These are phyloP conservation scores for Cromileptes altivelis DNA, from an alignment of 2,113 vertebrate genomes.

Conservation along the genomic window DNA sequence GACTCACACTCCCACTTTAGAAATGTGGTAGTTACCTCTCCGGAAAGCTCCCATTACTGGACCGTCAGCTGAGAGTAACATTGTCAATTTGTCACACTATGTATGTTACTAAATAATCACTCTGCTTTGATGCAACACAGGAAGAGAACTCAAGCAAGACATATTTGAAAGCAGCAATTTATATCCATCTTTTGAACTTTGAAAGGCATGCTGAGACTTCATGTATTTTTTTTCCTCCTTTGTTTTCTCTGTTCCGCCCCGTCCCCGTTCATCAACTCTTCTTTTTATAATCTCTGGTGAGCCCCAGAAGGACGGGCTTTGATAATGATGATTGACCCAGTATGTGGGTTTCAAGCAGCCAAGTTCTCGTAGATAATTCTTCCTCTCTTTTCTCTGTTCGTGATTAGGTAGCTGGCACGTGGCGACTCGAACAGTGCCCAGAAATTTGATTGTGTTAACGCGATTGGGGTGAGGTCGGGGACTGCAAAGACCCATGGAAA, in stretches of 20 bases:
- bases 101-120: constrained; percentile 42
- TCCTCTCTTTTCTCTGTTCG: constrained; percentile 26
- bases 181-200: constrained; percentile 50
- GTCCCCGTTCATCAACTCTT: constrained; percentile 28
- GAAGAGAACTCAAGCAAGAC: constrained; percentile 25
- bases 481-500: constrained; percentile 66
- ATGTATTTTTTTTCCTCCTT: constrained; percentile 12
- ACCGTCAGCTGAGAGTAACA: constrained; percentile 34
- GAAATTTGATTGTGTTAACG: constrained; percentile 71
- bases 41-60: constrained; percentile 29
- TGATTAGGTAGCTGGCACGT: constrained; percentile 60
- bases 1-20: neutral
- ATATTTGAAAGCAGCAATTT: constrained; percentile 54
- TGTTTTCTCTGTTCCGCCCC: constrained; percentile 31
- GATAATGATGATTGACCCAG: constrained; percentile 61
- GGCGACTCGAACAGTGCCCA: constrained; percentile 51
- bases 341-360: constrained; percentile 49
- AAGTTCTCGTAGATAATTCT: constrained; percentile 52
- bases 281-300: constrained; percentile 44
- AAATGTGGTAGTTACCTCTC: constrained; percentile 16
- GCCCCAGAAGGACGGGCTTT: constrained; percentile 45
- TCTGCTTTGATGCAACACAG: constrained; percentile 43
- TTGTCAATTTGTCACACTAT: constrained; percentile 48
- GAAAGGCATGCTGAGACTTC: constrained; percentile 16
- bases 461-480: constrained; percentile 59